Evolutionary conservation across 2,113 vertebrate species (phyloP).

Genomic region (Emydura subglobosa): DNA sequence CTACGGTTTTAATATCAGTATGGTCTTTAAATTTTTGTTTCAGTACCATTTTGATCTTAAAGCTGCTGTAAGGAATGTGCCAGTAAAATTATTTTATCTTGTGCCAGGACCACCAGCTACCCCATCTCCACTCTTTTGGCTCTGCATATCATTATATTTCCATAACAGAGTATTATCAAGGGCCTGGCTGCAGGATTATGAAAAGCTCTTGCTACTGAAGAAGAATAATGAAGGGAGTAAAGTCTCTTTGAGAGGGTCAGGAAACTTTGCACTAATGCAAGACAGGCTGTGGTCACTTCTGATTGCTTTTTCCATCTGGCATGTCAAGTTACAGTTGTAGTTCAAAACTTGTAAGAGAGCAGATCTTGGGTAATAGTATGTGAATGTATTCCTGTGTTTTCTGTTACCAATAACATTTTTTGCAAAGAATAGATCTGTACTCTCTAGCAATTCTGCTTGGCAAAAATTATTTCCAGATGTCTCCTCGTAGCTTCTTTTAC

Average conservation of each 20-base stretch:
- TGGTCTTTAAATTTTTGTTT: constrained; percentile 51
- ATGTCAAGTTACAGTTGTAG: background rate
- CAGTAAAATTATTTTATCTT: constrained; percentile 63
- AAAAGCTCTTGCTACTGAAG: background rate
- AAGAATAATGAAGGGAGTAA: background rate
- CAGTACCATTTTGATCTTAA: constrained; percentile 38
- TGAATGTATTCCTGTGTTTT: background rate
- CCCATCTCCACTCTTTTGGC: background rate
- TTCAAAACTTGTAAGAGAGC: background rate
- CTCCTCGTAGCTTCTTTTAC: background rate
- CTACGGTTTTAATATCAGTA: constrained; percentile 32
- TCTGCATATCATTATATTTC: background rate
- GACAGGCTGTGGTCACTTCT: background rate
- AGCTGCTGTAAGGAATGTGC: constrained; percentile 50
- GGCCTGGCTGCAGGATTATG: background rate
- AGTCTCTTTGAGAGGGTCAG: background rate
- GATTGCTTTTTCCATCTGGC: background rate
- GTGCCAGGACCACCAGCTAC: constrained; percentile 35
- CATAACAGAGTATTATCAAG: background rate
- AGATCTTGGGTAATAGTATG: background rate
- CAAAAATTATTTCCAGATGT: background rate
- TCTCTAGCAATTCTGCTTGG: background rate
- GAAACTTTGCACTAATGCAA: background rate
- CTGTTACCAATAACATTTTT: background rate
- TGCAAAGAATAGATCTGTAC: background rate